Base-by-base conservation (phyloP, 2,113 vertebrate species). In the Oriolus oriolus region DNA sequence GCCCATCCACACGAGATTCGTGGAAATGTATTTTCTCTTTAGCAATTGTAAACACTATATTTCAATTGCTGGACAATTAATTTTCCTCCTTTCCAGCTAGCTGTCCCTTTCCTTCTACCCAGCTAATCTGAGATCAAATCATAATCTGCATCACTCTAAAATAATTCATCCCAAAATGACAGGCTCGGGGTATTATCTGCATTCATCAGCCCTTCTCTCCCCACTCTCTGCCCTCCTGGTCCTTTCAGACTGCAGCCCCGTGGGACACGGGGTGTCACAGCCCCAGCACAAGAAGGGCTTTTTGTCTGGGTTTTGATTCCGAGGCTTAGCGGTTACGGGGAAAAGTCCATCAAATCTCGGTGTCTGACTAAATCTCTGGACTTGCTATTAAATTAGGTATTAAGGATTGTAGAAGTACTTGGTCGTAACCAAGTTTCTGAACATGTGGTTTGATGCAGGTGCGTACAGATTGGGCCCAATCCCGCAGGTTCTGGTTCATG, bases 1-100 rank as follows among this genome's bases (percentile, higher is more conserved):
- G 49, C 70, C 65, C 1, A 0, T 6, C 4, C n/a, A 49, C 59
- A 31, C 0, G 39, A 63, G 44, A 42, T 11, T 41, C 52, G 4
- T 6, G 2, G 22, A 91, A 87, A 75, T 1, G 13, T 3, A 5
- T 33, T 73, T 88, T 70, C 30, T 61, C 76, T 41, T 56, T 33
- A 57, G 37, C 61, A 6, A 6, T 8, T 26, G 15, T 14, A 37
- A 84, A 63, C 4, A 12, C 35, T 18, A 22, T 13, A 22, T 77
- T 84, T 61, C 74, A 39, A 9, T 9, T 3, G 23, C 76, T 26
- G 11, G 75, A 20, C 49, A 18, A 81, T 26, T 81, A 23, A 39
- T 54, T 66, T 42, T 18, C 53, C 44, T 23, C 23, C 56, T 60
- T 45, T 39, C 50, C 66, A 33, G 77, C 33, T 47, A 42, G 12